Conservation (phyloP, 2,888 invertebrate species). For the Linyphia triangularis region DNA sequence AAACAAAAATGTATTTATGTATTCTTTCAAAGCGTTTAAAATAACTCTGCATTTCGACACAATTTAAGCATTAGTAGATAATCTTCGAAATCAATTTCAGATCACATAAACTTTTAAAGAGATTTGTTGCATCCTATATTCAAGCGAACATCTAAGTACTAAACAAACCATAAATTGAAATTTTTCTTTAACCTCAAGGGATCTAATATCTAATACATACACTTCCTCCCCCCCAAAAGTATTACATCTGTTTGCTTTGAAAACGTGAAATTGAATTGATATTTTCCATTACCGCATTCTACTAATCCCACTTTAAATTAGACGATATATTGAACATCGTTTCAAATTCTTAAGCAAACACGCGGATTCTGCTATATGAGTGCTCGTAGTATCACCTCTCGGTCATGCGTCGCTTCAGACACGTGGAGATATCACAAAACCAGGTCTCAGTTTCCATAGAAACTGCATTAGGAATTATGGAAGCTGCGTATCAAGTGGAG, state of each 20-base stretch:
- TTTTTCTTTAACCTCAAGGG: neutral
- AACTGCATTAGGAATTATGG: constrained; percentile 9
- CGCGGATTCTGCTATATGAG: neutral
- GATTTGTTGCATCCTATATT: neutral
- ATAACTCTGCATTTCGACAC: neutral
- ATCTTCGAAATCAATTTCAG: neutral
- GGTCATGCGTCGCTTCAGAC: neutral
- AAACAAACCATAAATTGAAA: neutral
- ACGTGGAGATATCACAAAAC: neutral
- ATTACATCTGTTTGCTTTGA: neutral
- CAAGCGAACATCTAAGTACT: too few species aligned
- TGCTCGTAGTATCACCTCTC: neutral
- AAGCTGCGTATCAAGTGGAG: neutral
- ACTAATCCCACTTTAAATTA: constrained; percentile 25
- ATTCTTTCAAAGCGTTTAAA: too few species aligned
- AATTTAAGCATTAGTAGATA: neutral
- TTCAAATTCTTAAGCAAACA: constrained; percentile 2
- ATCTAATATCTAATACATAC: neutral
- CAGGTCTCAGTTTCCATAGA: constrained; percentile 25
- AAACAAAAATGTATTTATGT: neutral
- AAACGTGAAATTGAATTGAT: neutral
- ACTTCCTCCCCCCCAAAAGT: neutral
- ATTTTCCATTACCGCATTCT: constrained; percentile 4
- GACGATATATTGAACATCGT: neutral
- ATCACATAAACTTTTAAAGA: neutral